Percentiles rank a stretch among this genome's conserved stretches.
phyloP scores from a whole-genome alignment of 2,113 vertebrate genomes.

The Neogale vison region DNA sequence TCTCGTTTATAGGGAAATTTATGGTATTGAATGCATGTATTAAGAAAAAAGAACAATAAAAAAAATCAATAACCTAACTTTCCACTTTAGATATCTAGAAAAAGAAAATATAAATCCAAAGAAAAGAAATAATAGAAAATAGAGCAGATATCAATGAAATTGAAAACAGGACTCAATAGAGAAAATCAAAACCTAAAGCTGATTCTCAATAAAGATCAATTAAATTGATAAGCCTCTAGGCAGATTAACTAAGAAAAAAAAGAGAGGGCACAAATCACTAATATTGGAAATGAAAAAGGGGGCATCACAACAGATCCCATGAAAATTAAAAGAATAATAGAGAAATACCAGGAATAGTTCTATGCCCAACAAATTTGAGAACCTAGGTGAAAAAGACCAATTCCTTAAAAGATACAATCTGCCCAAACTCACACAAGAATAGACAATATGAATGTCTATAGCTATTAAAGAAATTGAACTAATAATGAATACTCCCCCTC shows the following conservation, averaged over 20 bases:
- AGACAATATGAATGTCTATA: not conserved
- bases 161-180: not conserved
- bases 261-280: not conserved
- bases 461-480: not conserved
- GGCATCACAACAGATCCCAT: not conserved
- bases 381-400: not conserved
- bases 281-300: not conserved
- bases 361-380: not conserved
- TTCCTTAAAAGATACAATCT: not conserved
- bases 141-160: not conserved
- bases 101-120: not conserved
- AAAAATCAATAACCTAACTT: not conserved
- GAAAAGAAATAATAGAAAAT: not conserved
- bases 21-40: not conserved
- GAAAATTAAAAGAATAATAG: not conserved
- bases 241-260: not conserved
- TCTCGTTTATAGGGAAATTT: not conserved
- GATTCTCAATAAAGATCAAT: not conserved
- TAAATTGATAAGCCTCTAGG: not conserved
- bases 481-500: not conserved
- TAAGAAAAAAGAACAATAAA: not conserved
- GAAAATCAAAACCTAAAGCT: not conserved
- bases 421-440: not conserved
- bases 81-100: not conserved
- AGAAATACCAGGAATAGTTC: not conserved